Percentiles rank a stretch among this genome's conserved stretches.
These are phyloP conservation scores for Rhagonycha lutea DNA, from an alignment of 2,888 invertebrate species.

Conservation along the genomic window DNA sequence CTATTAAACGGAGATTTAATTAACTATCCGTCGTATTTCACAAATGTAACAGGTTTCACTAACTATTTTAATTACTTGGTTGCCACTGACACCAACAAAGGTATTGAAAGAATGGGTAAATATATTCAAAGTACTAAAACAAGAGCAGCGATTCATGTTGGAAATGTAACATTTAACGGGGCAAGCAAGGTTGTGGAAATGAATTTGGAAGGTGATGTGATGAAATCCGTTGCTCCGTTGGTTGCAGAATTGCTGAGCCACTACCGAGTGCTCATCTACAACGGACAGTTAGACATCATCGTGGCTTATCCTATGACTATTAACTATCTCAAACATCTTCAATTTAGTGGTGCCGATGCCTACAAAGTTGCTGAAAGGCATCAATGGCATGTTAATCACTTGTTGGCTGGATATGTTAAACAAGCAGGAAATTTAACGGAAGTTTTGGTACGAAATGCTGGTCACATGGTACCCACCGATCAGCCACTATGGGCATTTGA, in stretches of 20 bases:
- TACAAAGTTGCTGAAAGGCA: slow-evolving; percentile 70
- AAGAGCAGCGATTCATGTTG: slow-evolving; percentile 82
- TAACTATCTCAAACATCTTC: slow-evolving; percentile 73
- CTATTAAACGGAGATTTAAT: slow-evolving; percentile 73
- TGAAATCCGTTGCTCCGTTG: slow-evolving; percentile 79
- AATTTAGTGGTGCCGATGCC: slow-evolving; percentile 67
- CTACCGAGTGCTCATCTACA: slow-evolving; percentile 82
- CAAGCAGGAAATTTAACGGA: slow-evolving; percentile 73
- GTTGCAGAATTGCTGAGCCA: slow-evolving; percentile 69
- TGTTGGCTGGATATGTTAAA: slow-evolving; percentile 78
- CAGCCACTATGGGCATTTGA: slow-evolving; percentile 79
- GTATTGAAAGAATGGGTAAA: slow-evolving; percentile 60
- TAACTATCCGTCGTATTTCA: slow-evolving; percentile 57
- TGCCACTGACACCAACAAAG: slow-evolving; percentile 60
- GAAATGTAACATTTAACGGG: slow-evolving; percentile 72
- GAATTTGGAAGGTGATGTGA: slow-evolving; percentile 74
- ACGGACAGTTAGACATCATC: slow-evolving; percentile 89
- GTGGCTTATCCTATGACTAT: slow-evolving; percentile 86
- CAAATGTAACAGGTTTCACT: slow-evolving; percentile 75
- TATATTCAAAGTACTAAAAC: slow-evolving; percentile 68
- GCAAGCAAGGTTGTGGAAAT: slow-evolving; percentile 66
- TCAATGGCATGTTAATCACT: slow-evolving; percentile 70
- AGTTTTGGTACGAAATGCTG: slow-evolving; percentile 76
- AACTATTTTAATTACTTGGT: slow-evolving; percentile 77
- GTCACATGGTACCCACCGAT: slow-evolving; percentile 82